These are phyloP conservation scores for Phlogophora meticulosa DNA, from an alignment of 2,888 invertebrate genomes.

Conservation along the genomic window DNA sequence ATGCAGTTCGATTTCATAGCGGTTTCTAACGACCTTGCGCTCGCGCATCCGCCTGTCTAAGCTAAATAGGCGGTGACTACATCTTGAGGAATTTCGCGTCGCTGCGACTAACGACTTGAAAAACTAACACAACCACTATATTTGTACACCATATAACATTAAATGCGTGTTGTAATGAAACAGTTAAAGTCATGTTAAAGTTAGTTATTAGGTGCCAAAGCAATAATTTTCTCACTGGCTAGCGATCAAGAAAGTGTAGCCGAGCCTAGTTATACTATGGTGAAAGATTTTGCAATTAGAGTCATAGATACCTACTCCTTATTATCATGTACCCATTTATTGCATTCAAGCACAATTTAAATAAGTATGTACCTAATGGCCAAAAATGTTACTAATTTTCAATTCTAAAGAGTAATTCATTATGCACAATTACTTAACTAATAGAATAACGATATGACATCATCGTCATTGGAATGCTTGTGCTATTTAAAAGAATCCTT, in stretches of 20 bases:
- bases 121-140: conserved; percentile 50
- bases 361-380: too few species aligned
- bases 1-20: conserved; percentile 64
- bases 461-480: background rate
- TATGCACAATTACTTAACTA: background rate
- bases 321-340: too few species aligned
- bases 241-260: background rate
- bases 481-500: background rate
- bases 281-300: background rate
- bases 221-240: conserved; percentile 12
- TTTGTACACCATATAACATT: conserved; percentile 13
- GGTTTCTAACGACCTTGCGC: conserved; percentile 71
- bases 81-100: conserved; percentile 60
- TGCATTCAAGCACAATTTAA: too few species aligned
- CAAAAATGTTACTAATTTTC: background rate
- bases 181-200: background rate
- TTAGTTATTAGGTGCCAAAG: conserved; percentile 11
- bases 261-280: background rate
- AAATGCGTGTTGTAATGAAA: conserved; percentile 31
- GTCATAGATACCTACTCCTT: background rate
- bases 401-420: background rate
- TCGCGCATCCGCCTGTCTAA: conserved; percentile 67
- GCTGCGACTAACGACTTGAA: conserved; percentile 51
- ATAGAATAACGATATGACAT: background rate
- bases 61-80: conserved; percentile 59